Evolutionary conservation across 2,888 invertebrate genomes (phyloP).

Genomic region (Cenopis cana): DNA sequence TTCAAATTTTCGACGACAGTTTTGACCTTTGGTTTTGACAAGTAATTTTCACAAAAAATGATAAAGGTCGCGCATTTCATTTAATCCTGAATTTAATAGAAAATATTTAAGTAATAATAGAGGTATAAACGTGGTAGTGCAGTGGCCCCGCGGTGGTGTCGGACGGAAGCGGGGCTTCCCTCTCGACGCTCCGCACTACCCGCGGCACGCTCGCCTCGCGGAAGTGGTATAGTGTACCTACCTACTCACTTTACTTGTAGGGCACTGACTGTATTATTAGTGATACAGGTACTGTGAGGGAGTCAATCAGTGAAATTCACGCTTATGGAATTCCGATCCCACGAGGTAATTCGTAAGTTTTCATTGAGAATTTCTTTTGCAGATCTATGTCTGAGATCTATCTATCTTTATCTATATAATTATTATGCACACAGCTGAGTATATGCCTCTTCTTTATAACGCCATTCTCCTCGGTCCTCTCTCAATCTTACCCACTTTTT

Average conservation of each 20-base stretch:
- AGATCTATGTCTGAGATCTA: not conserved
- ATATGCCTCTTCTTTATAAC: too few relatives aligned
- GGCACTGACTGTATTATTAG: not conserved
- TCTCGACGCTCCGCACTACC: slow-evolving; percentile 53
- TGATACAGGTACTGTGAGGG: not conserved
- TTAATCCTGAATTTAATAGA: not conserved
- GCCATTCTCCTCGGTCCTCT: too few relatives aligned
- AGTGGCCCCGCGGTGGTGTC: slow-evolving; percentile 1
- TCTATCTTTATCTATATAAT: too few relatives aligned
- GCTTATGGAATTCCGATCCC: not conserved
- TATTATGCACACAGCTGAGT: too few relatives aligned
- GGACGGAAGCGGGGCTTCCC: slow-evolving; percentile 66
- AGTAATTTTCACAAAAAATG: too few relatives aligned
- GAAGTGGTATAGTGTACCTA: slow-evolving; percentile 11
- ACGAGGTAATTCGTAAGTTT: not conserved
- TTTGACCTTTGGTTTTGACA: not conserved
- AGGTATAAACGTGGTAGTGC: slow-evolving; percentile 21
- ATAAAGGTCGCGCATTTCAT: not conserved
- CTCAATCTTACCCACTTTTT: too few relatives aligned
- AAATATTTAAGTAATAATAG: not conserved
- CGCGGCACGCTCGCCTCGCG: slow-evolving; percentile 6
- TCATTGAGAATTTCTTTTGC: not conserved
- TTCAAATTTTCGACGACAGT: not conserved
- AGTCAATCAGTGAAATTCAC: not conserved
- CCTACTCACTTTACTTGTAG: not conserved